Evolutionary conservation across 2,113 vertebrate genomes (phyloP).

Genomic region (Heterocephalus glaber): DNA sequence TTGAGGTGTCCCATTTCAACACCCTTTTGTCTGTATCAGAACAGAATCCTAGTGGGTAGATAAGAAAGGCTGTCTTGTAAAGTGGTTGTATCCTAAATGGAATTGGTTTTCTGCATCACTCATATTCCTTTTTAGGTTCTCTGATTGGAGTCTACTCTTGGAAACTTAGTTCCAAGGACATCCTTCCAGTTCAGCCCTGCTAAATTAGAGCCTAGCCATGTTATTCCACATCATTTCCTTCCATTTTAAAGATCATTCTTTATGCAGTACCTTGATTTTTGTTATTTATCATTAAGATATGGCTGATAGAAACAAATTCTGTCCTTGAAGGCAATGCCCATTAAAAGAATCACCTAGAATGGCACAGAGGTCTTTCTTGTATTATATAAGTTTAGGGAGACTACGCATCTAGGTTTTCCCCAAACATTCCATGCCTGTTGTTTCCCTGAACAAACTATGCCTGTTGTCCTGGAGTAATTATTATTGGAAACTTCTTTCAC

Average conservation of each 20-base stretch:
- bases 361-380: background rate
- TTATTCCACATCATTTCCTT: background rate
- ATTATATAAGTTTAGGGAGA: background rate
- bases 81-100: background rate
- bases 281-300: background rate
- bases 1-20: background rate
- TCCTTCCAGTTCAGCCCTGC: background rate
- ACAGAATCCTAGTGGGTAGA: background rate
- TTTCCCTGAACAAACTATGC: background rate
- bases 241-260: background rate
- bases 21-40: background rate
- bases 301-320: background rate
- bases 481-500: background rate
- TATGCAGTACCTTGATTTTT: slow-evolving; percentile 19
- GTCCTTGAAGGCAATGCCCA: background rate
- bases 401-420: background rate
- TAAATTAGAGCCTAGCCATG: background rate
- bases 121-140: background rate
- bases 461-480: background rate
- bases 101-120: background rate
- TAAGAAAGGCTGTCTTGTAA: slow-evolving; percentile 14
- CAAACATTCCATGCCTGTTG: background rate
- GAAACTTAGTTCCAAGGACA: background rate
- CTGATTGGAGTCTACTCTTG: background rate
- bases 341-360: background rate